Evolutionary conservation across 1,140 invertebrate species (phyloP).

Genomic region (Drosophila mayri): DNA sequence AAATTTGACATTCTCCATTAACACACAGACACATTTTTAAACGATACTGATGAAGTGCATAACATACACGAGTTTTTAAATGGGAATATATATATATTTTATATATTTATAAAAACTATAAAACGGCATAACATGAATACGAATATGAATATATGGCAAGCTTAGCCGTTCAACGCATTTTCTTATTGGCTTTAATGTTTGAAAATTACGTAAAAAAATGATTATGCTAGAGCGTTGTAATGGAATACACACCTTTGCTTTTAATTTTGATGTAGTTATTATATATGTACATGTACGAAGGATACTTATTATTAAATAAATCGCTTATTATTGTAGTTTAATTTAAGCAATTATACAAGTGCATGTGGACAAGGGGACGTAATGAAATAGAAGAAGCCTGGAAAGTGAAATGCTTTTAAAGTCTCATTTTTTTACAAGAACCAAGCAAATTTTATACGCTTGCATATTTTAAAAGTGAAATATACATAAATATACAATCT

Average conservation of each 20-base stretch:
- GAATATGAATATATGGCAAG: slow-evolving; percentile 66
- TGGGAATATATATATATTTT: slow-evolving; percentile 74
- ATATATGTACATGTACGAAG: slow-evolving; percentile 66
- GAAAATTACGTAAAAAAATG: slow-evolving; percentile 48
- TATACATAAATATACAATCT: slow-evolving; percentile 74
- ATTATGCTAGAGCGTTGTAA: slow-evolving; percentile 66
- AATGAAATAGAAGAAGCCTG: slow-evolving; percentile 68
- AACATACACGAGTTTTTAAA: slow-evolving; percentile 69
- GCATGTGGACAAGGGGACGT: slow-evolving; percentile 51
- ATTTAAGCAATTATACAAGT: slow-evolving; percentile 82
- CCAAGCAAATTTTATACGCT: slow-evolving; percentile 78
- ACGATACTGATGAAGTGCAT: slow-evolving; percentile 64
- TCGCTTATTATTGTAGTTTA: slow-evolving; percentile 83
- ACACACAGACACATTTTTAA: slow-evolving; percentile 76
- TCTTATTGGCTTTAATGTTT: slow-evolving; percentile 80
- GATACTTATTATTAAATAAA: slow-evolving; percentile 70
- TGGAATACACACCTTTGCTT: slow-evolving; percentile 57
- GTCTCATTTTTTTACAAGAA: slow-evolving; percentile 82
- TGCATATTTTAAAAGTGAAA: slow-evolving; percentile 82
- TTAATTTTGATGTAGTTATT: slow-evolving; percentile 78
- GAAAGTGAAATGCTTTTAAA: slow-evolving; percentile 83
- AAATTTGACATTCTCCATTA: slow-evolving; percentile 70
- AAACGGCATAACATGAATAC: slow-evolving; percentile 60
- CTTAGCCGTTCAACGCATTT: slow-evolving; percentile 71
- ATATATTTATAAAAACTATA: slow-evolving; percentile 80